Percentiles rank a stretch among this genome's conserved stretches.
These are phyloP conservation scores for Otocyon megalotis DNA, from an alignment of 2,113 vertebrate species.

Conservation along the genomic window DNA sequence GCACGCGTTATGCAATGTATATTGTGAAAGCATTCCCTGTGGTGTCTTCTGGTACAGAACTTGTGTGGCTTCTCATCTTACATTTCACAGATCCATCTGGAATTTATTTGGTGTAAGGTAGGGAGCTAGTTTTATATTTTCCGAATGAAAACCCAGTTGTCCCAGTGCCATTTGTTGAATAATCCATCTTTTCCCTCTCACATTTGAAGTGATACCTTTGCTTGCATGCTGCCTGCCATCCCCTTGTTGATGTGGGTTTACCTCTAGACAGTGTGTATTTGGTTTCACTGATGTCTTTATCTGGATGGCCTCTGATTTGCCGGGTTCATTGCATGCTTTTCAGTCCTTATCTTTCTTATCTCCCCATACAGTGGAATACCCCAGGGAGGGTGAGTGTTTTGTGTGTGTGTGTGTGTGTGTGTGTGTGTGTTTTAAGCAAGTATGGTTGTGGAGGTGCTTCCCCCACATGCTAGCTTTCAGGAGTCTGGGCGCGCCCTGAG, in stretches of 20 bases:
- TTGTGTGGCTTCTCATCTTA: neutral
- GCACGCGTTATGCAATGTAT: fast-evolving
- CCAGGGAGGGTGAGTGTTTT: neutral
- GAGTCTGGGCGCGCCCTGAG: neutral
- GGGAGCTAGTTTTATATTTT: neutral
- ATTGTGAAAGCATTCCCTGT: neutral
- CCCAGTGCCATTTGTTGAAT: neutral
- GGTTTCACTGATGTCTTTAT: neutral
- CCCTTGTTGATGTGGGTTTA: neutral
- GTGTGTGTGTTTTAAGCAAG: neutral
- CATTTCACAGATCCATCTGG: neutral
- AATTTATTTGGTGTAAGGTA: neutral
- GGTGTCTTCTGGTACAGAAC: neutral
- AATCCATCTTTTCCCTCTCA: neutral
- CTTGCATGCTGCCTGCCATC: fast-evolving
- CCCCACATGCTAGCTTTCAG: neutral
- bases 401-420: neutral
- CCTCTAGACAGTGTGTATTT: neutral
- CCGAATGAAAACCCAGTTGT: neutral
- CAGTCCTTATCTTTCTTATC: neutral
- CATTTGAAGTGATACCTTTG: too few species aligned
- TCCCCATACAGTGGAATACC: neutral
- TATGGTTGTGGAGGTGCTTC: neutral
- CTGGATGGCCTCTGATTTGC: neutral
- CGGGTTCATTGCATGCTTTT: neutral